Base-by-base conservation (phyloP, 2,113 vertebrate genomes). In the Tonatia bakeri region DNA sequence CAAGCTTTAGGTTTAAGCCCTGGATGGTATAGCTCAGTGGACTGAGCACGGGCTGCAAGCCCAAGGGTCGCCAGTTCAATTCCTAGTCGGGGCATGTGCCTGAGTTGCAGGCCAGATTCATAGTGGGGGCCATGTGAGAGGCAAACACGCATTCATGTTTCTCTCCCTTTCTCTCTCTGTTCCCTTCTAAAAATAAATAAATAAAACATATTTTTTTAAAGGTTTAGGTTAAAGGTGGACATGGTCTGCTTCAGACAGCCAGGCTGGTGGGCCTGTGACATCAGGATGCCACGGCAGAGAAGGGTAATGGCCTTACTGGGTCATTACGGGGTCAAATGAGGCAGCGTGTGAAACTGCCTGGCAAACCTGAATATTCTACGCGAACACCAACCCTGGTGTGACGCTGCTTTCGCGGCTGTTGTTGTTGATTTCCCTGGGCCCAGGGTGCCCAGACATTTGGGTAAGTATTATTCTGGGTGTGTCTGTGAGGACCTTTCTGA, bases 291-390 rank as follows among this genome's bases (percentile, higher is more conserved):
- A 16, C 0, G 2, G 61, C 38, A 45, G 69, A 38, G 82, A 67
- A 33, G 45, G 11, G 15, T 5, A 31, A 16, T 8, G 36, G 1
- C 28, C 9, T 81, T 24, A 4, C 26, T 0, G 17, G 17, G 31
- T 16, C 0, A 1, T 43, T 17, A 22, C 2, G 13, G 50, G n/a
- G 43, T 7, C n/a, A 19, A 76, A 24, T 52, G 40, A 94, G 33
- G 59, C 7, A 11, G 38, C 0, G 0, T 2, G 9, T 5, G 52
- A 54, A 4, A 7, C 72, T 61, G 61, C 72, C 31, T 14, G 16
- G 11, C 14, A 22, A 56, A 24, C 40, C 1, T 16, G 33, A 31
- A 8, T 3, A 17, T 43, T 69, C 33, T 7, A 15, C 0, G 0
- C 22, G 88, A 50, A 40, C 1, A 22, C n/a, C 43, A 40, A 15